phyloP scores from a whole-genome alignment of 2,888 invertebrate genomes.

The Nebria salina region DNA sequence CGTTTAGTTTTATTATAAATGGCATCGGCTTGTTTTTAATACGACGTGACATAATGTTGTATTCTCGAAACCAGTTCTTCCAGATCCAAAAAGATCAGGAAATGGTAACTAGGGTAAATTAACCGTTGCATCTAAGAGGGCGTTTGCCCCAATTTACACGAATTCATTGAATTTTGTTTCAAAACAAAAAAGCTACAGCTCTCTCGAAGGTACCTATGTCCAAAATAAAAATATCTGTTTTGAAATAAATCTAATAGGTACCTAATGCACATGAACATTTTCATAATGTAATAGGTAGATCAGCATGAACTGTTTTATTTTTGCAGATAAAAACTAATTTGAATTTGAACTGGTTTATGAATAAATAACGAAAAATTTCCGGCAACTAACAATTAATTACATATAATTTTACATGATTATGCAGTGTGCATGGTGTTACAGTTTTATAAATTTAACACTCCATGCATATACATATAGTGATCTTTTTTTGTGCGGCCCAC shows the following conservation, averaged over 20 bases:
- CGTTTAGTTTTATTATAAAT: background rate
- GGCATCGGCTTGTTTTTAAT: background rate
- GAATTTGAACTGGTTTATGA: background rate
- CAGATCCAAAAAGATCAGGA: slow-evolving; percentile 32
- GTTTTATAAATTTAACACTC: background rate
- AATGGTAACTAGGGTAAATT: slow-evolving; percentile 37
- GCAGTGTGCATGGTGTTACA: background rate
- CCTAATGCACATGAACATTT: background rate
- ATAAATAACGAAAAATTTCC: background rate
- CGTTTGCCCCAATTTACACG: slow-evolving; percentile 31
- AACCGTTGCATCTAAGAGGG: slow-evolving; percentile 38
- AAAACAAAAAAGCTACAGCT: background rate
- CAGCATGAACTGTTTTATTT: background rate
- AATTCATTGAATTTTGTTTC: background rate
- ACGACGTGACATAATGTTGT: background rate
- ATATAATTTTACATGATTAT: slow-evolving; percentile 1
- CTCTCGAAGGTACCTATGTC: no score
- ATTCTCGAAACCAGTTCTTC: slow-evolving; percentile 36
- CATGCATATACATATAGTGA: background rate
- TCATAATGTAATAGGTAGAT: background rate
- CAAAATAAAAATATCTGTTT: no score
- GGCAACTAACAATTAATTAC: background rate
- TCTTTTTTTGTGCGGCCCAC: no score
- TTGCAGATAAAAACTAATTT: background rate
- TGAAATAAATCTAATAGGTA: no score